Evolutionary conservation across 2,888 invertebrate species (phyloP).

Genomic region (Lydus trimaculatus): DNA sequence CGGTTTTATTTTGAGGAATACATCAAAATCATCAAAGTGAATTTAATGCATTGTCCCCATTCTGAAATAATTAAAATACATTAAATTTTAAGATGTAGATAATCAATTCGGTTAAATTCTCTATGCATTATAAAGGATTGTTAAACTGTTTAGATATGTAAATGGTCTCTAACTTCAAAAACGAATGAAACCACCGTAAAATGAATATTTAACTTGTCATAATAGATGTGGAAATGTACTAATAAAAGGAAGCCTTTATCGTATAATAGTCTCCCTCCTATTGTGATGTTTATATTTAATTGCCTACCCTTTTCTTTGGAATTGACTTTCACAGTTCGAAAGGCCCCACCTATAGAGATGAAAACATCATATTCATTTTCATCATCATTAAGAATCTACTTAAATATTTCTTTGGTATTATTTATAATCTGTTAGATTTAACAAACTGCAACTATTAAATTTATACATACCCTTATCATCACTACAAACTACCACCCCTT

Average conservation of each 20-base stretch:
- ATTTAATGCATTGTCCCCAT: not conserved
- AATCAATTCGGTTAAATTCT: constrained; percentile 21
- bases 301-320: constrained; percentile 36
- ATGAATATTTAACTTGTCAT: constrained; percentile 55
- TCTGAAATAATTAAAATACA: constrained; percentile 28
- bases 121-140: constrained; percentile 11
- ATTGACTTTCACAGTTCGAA: not conserved
- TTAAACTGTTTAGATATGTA: constrained; percentile 36
- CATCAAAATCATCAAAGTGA: not conserved
- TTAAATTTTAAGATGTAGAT: constrained; percentile 17
- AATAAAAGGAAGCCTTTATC: constrained; percentile 46
- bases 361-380: not conserved
- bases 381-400: not conserved
- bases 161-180: constrained; percentile 46
- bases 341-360: not conserved
- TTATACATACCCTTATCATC: constrained; percentile 21
- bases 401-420: not conserved
- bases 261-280: constrained; percentile 45
- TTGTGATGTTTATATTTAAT: constrained; percentile 53
- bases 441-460: constrained; percentile 21
- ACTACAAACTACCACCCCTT: not conserved
- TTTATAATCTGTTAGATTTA: not conserved
- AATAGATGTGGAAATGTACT: constrained; percentile 52
- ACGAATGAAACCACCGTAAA: constrained; percentile 53
- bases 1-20: no score